Evolutionary conservation across 1,140 invertebrate genomes (phyloP).

Genomic region (Polypedilum vanderplanki): DNA sequence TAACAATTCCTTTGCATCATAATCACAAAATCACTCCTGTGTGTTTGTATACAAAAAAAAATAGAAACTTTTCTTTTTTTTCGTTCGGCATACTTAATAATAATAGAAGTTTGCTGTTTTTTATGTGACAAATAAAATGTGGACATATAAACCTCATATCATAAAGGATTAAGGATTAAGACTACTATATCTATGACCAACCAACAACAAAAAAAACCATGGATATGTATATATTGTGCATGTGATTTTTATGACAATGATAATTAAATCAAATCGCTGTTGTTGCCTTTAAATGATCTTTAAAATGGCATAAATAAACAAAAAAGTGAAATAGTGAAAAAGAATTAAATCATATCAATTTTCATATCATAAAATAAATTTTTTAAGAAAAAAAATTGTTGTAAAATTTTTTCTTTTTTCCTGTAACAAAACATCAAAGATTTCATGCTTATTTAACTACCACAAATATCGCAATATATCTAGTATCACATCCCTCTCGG

Average conservation of each 20-base stretch:
- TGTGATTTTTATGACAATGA: no score
- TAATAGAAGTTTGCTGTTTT: no score
- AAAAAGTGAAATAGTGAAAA: not conserved
- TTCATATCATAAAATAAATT: not conserved
- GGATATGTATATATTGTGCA: no score
- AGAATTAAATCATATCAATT: slow-evolving; percentile 6
- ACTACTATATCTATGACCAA: no score
- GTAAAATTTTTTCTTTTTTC: not conserved
- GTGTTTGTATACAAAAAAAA: slow-evolving; percentile 14
- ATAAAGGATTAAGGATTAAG: no score
- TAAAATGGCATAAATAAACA: not conserved
- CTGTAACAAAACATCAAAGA: slow-evolving; percentile 23
- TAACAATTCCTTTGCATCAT: not conserved
- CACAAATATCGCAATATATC: not conserved
- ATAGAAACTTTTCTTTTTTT: no score
- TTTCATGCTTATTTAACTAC: slow-evolving; percentile 26
- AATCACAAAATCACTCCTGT: not conserved
- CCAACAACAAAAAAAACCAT: no score
- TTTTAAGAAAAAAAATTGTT: not conserved
- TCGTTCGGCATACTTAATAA: no score
- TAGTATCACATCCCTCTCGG: not conserved
- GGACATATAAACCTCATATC: no score
- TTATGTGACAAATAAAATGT: no score
- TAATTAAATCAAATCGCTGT: no score
- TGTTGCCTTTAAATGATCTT: no score